Percentiles rank a stretch among this genome's conserved stretches.
phyloP scores from a whole-genome alignment of 2,888 invertebrate species.

The Petrolisthes manimaculis region DNA sequence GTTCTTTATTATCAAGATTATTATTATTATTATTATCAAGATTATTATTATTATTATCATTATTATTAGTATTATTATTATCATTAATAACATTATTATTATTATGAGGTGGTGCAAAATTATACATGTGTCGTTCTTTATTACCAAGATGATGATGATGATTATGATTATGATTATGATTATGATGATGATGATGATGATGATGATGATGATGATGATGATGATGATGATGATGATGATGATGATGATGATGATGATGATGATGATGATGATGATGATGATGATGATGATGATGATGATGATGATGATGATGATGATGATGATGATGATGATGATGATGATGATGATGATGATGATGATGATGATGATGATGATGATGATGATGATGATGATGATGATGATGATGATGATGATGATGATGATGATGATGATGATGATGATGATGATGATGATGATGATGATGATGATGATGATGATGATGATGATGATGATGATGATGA shows the following conservation, averaged over 20 bases:
- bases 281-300: slow-evolving; percentile 13
- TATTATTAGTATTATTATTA: too few relatives aligned
- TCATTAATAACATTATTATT: too few relatives aligned
- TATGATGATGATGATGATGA: slow-evolving; percentile 6
- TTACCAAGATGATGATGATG: background rate
- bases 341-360: slow-evolving; percentile 5
- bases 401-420: slow-evolving; percentile 13
- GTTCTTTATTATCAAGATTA: too few relatives aligned
- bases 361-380: too few relatives aligned
- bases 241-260: slow-evolving; percentile 13
- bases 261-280: slow-evolving; percentile 13
- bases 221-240: slow-evolving; percentile 10
- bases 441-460: slow-evolving; percentile 13
- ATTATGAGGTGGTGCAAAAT: too few relatives aligned
- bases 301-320: slow-evolving; percentile 13
- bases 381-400: background rate
- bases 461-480: slow-evolving; percentile 10
- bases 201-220: slow-evolving; percentile 13
- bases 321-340: slow-evolving; percentile 13
- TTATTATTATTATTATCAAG: too few relatives aligned
- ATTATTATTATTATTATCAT: too few relatives aligned
- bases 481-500: slow-evolving; percentile 13
- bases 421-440: slow-evolving; percentile 13
- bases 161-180: background rate
- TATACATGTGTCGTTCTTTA: too few relatives aligned